Evolutionary conservation across 2,888 invertebrate genomes (phyloP), one percentile per base, ranked within the genome.

Genomic region (Phengaris arion): DNA sequence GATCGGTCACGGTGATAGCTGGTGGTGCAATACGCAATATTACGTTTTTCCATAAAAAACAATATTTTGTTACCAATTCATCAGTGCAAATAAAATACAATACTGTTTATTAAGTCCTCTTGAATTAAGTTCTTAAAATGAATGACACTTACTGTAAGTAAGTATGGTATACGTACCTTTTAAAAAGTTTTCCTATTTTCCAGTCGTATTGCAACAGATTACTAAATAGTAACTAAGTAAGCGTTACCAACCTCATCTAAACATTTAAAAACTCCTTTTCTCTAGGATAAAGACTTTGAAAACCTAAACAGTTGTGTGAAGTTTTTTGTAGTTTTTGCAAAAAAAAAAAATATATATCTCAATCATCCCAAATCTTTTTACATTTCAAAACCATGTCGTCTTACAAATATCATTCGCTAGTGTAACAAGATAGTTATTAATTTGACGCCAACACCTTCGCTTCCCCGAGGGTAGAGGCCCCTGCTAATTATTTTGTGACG

Each of bases 401-500:
- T 22, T 13, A 57, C 13, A 35, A 12, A 15, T 57, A 15, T 46
- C 13, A 46, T 57, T 15, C 8, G 52, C 55, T 59, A 22, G 4
- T 55, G 69, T 6, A 15, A 55, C 52, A 52, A 54, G 54, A 69
- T 68, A 70, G 54, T 68, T 68, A 75, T 69, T 57, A 75, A 75
- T 75, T 68, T 75, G 70, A 64, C 74, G 69, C 46, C 57, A 75
- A 69, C 70, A 70, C 74, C 74, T 70, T 45, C 45, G 35, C 59
- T 54, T 74, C 78, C 75, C 68, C 75, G 74, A 76, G 78, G 78
- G 77, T 76, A 75, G 74, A 75, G 74, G 75, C 79, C 79, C 78
- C 81, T 83, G 84, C 86, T 86, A 87, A 87, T 88, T 86, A 86
- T 87, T 86, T 83, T 81, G 83, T 84, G 83, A 84, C 85, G 83